Evolutionary conservation across 2,113 vertebrate genomes (phyloP).

Genomic region (Heteronetta atricapilla): DNA sequence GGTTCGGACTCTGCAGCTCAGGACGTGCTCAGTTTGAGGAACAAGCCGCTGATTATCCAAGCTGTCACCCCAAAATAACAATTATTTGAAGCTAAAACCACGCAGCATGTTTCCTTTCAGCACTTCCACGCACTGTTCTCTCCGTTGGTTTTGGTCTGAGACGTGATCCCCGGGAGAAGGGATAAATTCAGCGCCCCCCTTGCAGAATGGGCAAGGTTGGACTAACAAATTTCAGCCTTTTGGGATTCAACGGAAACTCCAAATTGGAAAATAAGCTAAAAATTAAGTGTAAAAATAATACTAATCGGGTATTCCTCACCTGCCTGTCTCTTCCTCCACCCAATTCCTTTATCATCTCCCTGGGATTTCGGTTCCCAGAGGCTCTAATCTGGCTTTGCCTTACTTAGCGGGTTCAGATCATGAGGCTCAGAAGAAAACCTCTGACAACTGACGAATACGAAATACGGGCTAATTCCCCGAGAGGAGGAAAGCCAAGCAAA

Average conservation of each 20-base stretch:
- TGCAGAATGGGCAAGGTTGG: not conserved
- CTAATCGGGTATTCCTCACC: accelerated
- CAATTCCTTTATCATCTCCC: not conserved
- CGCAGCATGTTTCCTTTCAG: not conserved
- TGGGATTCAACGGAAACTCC: not conserved
- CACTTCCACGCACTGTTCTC: not conserved
- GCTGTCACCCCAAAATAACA: not conserved
- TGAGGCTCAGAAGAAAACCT: constrained; percentile 20
- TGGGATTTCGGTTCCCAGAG: not conserved
- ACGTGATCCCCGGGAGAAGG: not conserved
- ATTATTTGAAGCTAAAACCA: not conserved
- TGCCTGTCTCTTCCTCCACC: not conserved
- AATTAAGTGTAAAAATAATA: not conserved
- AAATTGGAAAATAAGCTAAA: not conserved
- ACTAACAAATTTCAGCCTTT: not conserved
- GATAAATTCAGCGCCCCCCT: not conserved
- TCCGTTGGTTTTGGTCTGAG: not conserved
- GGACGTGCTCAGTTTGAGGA: not conserved
- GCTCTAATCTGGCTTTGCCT: constrained; percentile 60
- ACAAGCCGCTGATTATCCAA: not conserved
- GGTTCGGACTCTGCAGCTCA: not conserved
- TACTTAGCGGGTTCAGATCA: constrained; percentile 39
- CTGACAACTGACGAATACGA: not conserved
- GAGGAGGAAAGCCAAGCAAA: not conserved
- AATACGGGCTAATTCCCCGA: not conserved